Base-by-base conservation (phyloP, 2,888 invertebrate genomes). In the Meta bourneti region DNA sequence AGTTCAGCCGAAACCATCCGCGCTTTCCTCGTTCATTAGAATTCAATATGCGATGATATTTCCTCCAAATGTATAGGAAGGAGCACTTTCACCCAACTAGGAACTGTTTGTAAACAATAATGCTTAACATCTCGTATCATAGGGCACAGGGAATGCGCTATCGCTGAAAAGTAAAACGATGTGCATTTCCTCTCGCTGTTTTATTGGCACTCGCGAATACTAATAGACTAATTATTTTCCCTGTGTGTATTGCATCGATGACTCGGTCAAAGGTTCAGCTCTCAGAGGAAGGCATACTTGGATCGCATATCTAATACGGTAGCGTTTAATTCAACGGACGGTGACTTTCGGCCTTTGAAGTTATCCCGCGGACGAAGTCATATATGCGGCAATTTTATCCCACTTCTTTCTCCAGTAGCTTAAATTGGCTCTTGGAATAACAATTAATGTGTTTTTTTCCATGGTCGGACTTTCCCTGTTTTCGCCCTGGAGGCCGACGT, bases 261-360 rank as follows among this genome's bases (percentile, higher is more conserved):
- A 16, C 9, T 84, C 75, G 84, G 84, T 84, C 75, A 84, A 84
- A 84, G 84, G 84, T 84, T 84, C 84, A 75, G 34, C 54, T 34
- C 48, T n/a, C 84, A 0, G 34, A 34, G 61, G 61, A 61, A 61
- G 61, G 61, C 61, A 34, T 34, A 34, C 34, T 61, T 16, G 4
- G 61, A 61, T 61, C 34, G 4, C 34, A 34, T 34, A 34, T 34
- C 7, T 61, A 11, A 16, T 61, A 61, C 61, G 16, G 8, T 61
- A 61, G 61, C 61, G 11, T 6, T 9, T 61, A 0, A 16, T 61
- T 6, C 11, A 61, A 61, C 16, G 61, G 61, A 61, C 11, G 13
- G 13, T 61, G 61, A 16, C 13, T 61, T 61, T 61, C 16, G 61
- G 16, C 61, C 16, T 61, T 61, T 16, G 5, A 61, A 61, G 61